Evolutionary conservation across 2,113 vertebrate species (phyloP).

Genomic region (Merops nubicus): DNA sequence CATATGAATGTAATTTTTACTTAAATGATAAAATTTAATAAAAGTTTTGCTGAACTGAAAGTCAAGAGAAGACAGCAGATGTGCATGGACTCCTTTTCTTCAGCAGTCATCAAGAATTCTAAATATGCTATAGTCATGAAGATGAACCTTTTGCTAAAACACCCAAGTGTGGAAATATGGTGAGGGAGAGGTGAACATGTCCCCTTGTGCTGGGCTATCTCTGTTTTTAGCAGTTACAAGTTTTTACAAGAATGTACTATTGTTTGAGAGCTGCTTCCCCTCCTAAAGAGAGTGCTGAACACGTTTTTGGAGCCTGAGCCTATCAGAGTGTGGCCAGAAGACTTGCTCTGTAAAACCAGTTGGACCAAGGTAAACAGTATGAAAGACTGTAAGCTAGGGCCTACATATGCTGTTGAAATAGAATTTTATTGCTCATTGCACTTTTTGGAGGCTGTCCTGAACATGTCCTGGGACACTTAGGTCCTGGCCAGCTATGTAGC

Average conservation of each 20-base stretch:
- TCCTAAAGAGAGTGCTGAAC: neutral
- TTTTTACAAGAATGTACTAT: fast-evolving
- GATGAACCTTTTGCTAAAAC: neutral
- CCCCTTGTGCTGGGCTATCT: neutral
- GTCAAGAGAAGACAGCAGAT: neutral
- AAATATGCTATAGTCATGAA: neutral
- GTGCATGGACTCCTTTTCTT: neutral
- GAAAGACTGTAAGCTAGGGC: neutral
- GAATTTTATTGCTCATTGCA: neutral
- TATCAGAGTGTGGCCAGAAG: neutral
- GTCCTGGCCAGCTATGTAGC: neutral
- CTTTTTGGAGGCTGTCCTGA: neutral
- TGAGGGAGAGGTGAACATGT: fast-evolving
- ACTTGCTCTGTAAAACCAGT: neutral
- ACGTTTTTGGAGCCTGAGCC: neutral
- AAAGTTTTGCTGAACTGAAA: neutral
- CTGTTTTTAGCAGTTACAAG: neutral
- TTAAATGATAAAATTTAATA: neutral
- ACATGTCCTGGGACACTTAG: fast-evolving
- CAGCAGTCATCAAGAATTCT: neutral
- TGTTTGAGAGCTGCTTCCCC: neutral
- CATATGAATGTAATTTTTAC: neutral
- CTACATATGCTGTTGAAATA: neutral
- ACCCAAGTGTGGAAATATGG: fast-evolving
- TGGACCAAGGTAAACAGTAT: neutral